Base-by-base conservation (phyloP, 2,797 vertebrate species). In the Echiichthys vipera region DNA sequence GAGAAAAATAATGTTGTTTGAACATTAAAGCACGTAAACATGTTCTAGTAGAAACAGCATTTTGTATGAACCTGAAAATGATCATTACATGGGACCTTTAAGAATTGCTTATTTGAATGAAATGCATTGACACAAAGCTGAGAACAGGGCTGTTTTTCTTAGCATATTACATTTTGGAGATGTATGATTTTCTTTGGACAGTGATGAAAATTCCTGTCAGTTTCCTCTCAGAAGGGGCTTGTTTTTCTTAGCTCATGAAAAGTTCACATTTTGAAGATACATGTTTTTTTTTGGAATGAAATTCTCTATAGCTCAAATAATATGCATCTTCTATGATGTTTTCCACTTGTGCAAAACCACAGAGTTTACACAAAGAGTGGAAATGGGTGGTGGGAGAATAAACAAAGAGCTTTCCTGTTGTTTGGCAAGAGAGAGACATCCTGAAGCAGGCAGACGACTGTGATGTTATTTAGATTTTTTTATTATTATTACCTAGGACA, bases 341-440 rank as follows among this genome's bases (percentile, higher is more conserved):
- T n/a, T 34, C 37, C 47, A 25, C 54, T 24, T 5, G 7, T 27
- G 67, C 55, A 65, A 80, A 82, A 71, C 51, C 45, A 65, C 77
- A 70, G 22, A 46, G 81, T 77, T 64, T 67, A 84, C 80, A 92
- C 91, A 92, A 90, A 93, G 85, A 84, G 59, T 93, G 90, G 90
- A 94, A 92, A 88, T 77, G 87, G 91, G 89, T 93, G 90, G 89
- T 84, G 50, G 84, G 74, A 85, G 64, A 42, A 78, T 56, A 88
- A 84, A 87, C 61, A 86, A 69, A 80, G 85, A 73, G 61, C 56
- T 84, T 94, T 94, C 92, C 89, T 92, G 92, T 92, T 91, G 85
- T 92, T 85, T 79, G 74, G 57, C 61, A 64, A 40, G 42, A 65
- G 49, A 55, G 65, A 39, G 39, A 51, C 56, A 49, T 72, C 74